A percentile compares a stretch with the other conserved stretches of the same genome.
Conservation (phyloP, 2,888 invertebrate genomes). For the Eurytoma adleriae region DNA sequence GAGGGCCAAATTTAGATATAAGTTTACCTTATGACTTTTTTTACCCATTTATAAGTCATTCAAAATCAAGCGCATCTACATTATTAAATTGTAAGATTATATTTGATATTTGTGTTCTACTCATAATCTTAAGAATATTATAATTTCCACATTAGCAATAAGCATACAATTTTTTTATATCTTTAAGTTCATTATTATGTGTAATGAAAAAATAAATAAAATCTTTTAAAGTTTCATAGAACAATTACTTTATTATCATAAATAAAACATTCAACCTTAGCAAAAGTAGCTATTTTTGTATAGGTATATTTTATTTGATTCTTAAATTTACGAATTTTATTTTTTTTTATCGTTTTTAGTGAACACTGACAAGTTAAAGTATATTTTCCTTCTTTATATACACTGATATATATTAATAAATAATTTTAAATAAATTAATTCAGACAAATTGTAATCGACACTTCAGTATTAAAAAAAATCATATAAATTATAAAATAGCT, state of each 20-base stretch:
- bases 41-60: constrained; percentile 80
- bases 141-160: neutral
- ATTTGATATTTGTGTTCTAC: constrained; percentile 21
- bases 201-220: constrained; percentile 32
- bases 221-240: constrained; percentile 35
- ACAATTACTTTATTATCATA: constrained; percentile 38
- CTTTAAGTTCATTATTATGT: constrained; percentile 4
- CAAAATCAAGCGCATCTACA: constrained; percentile 47
- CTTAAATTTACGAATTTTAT: constrained; percentile 2
- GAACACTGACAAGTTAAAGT: constrained; percentile 11
- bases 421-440: constrained; percentile 21
- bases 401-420: constrained; percentile 8
- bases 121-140: constrained; percentile 1
- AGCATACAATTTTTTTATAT: neutral
- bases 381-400: constrained; percentile 31
- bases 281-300: constrained; percentile 34
- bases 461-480: neutral
- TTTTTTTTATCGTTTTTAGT: neutral
- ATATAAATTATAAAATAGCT: constrained; percentile 47
- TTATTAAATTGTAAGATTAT: constrained; percentile 4
- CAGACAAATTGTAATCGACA: constrained; percentile 11
- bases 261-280: constrained; percentile 44
- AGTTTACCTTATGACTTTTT: constrained; percentile 85
- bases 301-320: constrained; percentile 18
- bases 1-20: constrained; percentile 81